Conservation (phyloP, 2,797 vertebrate species). For the Onychomys torridus region DNA sequence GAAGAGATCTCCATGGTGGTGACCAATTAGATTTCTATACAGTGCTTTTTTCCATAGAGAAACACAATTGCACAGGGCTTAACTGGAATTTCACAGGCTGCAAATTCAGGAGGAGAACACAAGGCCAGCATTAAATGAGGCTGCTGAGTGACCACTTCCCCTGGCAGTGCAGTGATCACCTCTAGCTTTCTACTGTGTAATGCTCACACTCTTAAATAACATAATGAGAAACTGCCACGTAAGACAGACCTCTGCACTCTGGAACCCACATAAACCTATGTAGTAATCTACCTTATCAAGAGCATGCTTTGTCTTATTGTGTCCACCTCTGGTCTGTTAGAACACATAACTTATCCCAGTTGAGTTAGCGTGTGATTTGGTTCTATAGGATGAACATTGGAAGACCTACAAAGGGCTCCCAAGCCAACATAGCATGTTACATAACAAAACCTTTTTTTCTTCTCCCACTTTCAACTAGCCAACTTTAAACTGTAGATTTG, state of each 20-base stretch:
- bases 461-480: slow-evolving; percentile 57
- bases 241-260: neutral
- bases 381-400: neutral
- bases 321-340: neutral
- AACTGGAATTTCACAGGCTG: neutral
- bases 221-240: neutral
- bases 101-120: neutral
- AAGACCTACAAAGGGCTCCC: slow-evolving; percentile 24
- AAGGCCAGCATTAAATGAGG: neutral
- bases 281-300: neutral
- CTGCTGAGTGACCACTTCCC: neutral
- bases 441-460: slow-evolving; percentile 56
- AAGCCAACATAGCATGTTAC: slow-evolving; percentile 53
- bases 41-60: neutral
- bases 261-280: neutral
- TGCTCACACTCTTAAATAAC: neutral
- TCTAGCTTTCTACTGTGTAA: neutral
- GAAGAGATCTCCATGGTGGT: neutral
- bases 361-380: neutral
- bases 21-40: slow-evolving; percentile 35
- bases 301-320: neutral
- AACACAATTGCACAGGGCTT: neutral
- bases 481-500: slow-evolving; percentile 51
- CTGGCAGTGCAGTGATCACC: neutral
- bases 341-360: neutral